These are phyloP conservation scores for Salvator merianae DNA, from an alignment of 2,113 vertebrate genomes.

Conservation along the genomic window DNA sequence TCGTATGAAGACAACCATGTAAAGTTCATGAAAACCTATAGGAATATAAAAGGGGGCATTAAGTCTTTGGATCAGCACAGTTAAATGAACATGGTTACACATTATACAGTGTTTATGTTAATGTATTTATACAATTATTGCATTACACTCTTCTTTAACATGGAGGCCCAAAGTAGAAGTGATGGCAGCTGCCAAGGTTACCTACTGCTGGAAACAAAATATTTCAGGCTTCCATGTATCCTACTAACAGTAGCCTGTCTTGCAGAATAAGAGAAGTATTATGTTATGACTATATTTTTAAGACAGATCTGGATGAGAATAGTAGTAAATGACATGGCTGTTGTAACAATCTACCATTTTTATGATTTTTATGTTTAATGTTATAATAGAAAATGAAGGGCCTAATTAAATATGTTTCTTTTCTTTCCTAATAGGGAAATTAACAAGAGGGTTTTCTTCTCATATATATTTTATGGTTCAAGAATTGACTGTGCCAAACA, in stretches of 20 bases:
- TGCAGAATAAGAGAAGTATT: not conserved
- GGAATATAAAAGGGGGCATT: not conserved
- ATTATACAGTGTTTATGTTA: not conserved
- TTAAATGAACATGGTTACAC: not conserved
- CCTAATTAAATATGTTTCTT: no score
- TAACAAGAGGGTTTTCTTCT: no score
- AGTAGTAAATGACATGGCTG: not conserved
- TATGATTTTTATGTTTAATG: no score
- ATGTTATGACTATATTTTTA: not conserved
- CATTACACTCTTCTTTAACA: no score
- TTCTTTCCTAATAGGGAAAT: no score
- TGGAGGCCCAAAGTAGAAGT: not conserved
- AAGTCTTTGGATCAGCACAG: not conserved
- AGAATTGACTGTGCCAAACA: no score
- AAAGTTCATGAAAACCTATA: not conserved
- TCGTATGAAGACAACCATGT: not conserved
- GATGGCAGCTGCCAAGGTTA: not conserved
- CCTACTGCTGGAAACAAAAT: not conserved
- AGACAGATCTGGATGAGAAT: not conserved
- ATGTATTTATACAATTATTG: not conserved
- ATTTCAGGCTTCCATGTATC: not conserved
- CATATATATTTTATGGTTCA: no score
- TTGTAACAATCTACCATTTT: not conserved
- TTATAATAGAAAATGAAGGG: no score
- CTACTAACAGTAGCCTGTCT: not conserved